Base-by-base conservation (phyloP, 2,113 vertebrate genomes). In the Callorhinus ursinus region DNA sequence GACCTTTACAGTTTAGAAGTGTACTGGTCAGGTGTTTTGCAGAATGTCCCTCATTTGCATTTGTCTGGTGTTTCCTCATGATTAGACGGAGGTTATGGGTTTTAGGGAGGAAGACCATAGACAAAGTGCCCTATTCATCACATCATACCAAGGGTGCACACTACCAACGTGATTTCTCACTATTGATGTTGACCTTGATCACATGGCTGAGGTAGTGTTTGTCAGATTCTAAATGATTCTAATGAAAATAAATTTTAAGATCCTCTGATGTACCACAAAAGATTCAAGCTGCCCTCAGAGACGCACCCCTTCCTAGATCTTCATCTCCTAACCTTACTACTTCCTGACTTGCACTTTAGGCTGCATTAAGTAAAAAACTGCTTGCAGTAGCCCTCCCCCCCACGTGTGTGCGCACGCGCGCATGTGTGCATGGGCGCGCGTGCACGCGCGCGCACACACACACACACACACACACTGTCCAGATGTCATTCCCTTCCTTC, bases 241-340 rank as follows among this genome's bases (percentile, higher is more conserved):
- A 83, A 61, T 39, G 55, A 22, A 91, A 94, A 55, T 92, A n/a
- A 85, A 28, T 85, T 95, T 74, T 71, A 74, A 80, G 46, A 55
- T 46, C 55, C 63, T 85, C 53, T 22, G 11, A 11, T 42, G 22
- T 46, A 21, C 55, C 63, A 33, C 72, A 69, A 87, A 90, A 22
- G 33, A 72, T 4, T 33, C 39, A 55, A 49, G 87, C 42, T 71
- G 55, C 19, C 42, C 15, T 39, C 16, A 1, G 16, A 53, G 26
- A 61, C 22, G 9, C 0, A 0, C 22, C 19, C 12, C 18, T 76
- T 26, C 7, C 49, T 55, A 4, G 9, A 14, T 51, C 49, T 22
- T 26, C 3, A 55, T 36, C 55, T 91, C 51, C 53, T 88, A 28
- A 36, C 22, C 8, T 65, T 49, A 31, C 33, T n/a, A 19, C 18